phyloP scores from a whole-genome alignment of 1,140 invertebrate species.

The Diploscapter pachys region DNA sequence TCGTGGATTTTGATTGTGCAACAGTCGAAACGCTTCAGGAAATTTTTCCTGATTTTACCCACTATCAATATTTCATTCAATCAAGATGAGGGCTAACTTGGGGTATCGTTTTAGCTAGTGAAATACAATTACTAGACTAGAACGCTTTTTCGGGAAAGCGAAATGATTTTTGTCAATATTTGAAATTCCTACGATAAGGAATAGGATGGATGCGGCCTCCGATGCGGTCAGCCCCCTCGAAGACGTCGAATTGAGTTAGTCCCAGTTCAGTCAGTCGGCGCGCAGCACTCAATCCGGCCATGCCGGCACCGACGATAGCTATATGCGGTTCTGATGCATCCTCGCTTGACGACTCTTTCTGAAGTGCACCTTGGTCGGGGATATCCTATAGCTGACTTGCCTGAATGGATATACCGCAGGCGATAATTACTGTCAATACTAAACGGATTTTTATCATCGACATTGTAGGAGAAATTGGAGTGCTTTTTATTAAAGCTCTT shows the following conservation, averaged over 20 bases:
- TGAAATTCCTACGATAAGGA: slow-evolving; percentile 34
- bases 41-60: too few relatives aligned
- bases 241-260: slow-evolving; percentile 58
- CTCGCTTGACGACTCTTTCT: slow-evolving; percentile 30
- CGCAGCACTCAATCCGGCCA: slow-evolving; percentile 63
- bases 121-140: too few relatives aligned
- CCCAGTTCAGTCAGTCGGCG: slow-evolving; percentile 55
- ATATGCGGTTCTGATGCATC: slow-evolving; percentile 23
- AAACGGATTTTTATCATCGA: too few relatives aligned
- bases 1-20: slow-evolving; percentile 10
- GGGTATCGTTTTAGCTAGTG: too few relatives aligned
- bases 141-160: too few relatives aligned
- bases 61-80: too few relatives aligned
- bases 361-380: neutral
- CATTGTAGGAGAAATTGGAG: too few relatives aligned
- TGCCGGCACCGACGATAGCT: slow-evolving; percentile 63
- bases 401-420: too few relatives aligned
- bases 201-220: slow-evolving; percentile 61
- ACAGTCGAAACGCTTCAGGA: neutral
- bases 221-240: slow-evolving; percentile 61
- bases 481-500: too few relatives aligned
- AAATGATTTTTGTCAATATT: neutral
- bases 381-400: neutral
- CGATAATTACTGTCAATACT: too few relatives aligned
- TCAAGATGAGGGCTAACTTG: too few relatives aligned